A percentile compares a stretch with the other conserved stretches of the same genome.
Conservation (phyloP, 1,140 invertebrate genomes). For the Diachasmimorpha longicaudata region DNA sequence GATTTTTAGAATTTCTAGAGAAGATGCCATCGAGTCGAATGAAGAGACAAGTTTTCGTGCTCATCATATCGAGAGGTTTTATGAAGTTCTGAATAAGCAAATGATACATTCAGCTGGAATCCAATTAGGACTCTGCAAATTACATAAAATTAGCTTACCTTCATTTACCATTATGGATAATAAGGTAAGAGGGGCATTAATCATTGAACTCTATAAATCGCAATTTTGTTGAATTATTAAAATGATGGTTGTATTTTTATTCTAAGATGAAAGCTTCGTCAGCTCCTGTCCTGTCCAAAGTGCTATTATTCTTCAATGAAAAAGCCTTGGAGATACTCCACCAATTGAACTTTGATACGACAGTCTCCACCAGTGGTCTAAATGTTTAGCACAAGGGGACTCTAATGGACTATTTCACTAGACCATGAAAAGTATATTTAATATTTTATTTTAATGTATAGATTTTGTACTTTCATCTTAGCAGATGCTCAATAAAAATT, state of each 20-base stretch:
- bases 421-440: background rate
- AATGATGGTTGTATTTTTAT: conserved; percentile 14
- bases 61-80: conserved; percentile 44
- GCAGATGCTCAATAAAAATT: background rate
- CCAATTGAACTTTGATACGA: conserved; percentile 29
- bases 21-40: conserved; percentile 19
- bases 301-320: conserved; percentile 47
- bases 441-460: background rate
- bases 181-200: conserved; percentile 35
- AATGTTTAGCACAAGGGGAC: background rate
- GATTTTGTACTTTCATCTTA: background rate
- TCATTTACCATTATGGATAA: conserved; percentile 42
- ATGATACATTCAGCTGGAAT: conserved; percentile 34
- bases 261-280: conserved; percentile 49
- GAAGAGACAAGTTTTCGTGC: background rate
- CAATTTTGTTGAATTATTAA: background rate
- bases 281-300: conserved; percentile 36
- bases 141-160: conserved; percentile 44
- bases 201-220: background rate
- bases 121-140: conserved; percentile 42
- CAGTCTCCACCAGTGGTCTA: background rate
- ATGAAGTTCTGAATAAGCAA: conserved; percentile 39
- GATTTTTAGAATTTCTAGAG: conserved; percentile 32
- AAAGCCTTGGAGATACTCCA: conserved; percentile 42
- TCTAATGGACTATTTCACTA: background rate